Conservation (phyloP, 2,113 vertebrate species). For the Corynorhinus townsendii region DNA sequence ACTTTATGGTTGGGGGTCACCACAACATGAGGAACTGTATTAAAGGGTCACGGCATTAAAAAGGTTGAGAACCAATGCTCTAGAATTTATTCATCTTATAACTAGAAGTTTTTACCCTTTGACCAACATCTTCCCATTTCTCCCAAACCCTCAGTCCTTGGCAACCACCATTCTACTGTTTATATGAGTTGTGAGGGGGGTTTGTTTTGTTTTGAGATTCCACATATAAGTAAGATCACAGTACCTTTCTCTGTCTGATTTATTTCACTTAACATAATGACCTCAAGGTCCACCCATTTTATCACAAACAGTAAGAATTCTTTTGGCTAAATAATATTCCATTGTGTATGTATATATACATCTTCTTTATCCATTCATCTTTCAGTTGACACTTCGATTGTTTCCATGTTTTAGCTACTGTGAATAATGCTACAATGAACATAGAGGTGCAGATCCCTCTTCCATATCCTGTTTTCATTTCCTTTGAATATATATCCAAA, state of each 20-base stretch:
- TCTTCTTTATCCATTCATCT: neutral
- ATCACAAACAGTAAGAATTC: neutral
- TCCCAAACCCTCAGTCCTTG: neutral
- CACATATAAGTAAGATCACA: neutral
- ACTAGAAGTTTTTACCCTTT: neutral
- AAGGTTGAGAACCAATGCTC: too few relatives aligned
- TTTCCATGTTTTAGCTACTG: neutral
- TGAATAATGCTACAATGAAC: neutral
- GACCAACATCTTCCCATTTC: neutral
- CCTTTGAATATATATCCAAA: neutral
- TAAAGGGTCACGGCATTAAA: too few relatives aligned
- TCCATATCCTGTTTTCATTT: neutral
- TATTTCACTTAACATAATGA: neutral
- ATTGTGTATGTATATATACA: neutral
- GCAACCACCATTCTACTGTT: neutral
- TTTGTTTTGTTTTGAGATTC: neutral
- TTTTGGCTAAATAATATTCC: neutral
- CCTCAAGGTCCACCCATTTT: neutral
- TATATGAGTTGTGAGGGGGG: neutral
- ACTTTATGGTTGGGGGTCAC: too few relatives aligned
- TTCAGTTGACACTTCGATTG: neutral
- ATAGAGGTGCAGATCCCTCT: neutral
- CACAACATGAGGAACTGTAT: too few relatives aligned
- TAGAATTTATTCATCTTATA: neutral
- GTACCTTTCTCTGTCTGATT: neutral